Conservation (phyloP, 2,888 invertebrate genomes). For the Limnephilus marmoratus region DNA sequence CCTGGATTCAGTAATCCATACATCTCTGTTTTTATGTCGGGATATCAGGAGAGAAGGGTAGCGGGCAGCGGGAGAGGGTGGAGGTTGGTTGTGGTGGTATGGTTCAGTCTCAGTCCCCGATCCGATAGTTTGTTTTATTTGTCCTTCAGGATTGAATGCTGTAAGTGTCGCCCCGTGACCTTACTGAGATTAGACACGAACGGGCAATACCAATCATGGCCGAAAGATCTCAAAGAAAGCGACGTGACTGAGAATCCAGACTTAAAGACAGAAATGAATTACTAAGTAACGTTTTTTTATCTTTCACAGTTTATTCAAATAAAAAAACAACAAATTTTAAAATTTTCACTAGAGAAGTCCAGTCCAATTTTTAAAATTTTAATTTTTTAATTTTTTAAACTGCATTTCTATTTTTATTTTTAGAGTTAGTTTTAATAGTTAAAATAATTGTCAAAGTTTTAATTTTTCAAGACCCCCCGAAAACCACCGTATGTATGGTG, state of each 20-base stretch:
- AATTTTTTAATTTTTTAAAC: no score
- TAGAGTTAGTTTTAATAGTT: no score
- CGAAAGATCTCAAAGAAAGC: conserved; percentile 7
- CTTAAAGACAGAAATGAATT: neutral
- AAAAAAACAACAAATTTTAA: neutral
- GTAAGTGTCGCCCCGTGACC: conserved; percentile 34
- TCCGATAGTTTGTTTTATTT: conserved; percentile 41
- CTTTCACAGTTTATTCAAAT: neutral
- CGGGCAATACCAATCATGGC: conserved; percentile 33
- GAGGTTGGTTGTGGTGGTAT: neutral
- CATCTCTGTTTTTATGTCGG: neutral
- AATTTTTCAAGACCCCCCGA: no score
- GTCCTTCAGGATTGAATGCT: conserved; percentile 39
- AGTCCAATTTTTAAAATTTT: no score
- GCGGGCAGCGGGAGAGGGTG: neutral
- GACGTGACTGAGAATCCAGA: conserved; percentile 16
- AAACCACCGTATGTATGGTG: no score
- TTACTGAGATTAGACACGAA: conserved; percentile 32
- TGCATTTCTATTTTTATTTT: no score
- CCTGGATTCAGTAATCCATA: neutral
- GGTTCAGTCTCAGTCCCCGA: neutral
- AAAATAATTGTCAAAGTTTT: no score
- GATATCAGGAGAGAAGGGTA: neutral
- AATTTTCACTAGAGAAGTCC: no score
- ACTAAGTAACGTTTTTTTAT: neutral